A percentile compares a stretch with the other conserved stretches of the same genome.
Conservation (phyloP, 1,140 invertebrate genomes). For the Zaprionus ghesquierei region DNA sequence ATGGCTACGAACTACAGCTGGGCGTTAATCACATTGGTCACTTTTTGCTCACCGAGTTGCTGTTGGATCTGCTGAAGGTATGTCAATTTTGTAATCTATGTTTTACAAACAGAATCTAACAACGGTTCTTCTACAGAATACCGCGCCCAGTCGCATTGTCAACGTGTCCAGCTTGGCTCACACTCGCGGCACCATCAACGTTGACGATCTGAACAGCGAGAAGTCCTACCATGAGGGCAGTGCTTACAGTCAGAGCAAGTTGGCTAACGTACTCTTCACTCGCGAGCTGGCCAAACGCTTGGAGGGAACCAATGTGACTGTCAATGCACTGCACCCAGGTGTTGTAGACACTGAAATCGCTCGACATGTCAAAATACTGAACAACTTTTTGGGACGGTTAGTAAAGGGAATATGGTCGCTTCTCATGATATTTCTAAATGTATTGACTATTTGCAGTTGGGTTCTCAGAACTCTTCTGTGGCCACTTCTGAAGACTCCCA, state of each 20-base stretch:
- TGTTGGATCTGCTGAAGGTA: constrained; percentile 90
- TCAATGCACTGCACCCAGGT: constrained; percentile 94
- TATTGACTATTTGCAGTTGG: constrained; percentile 63
- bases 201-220: constrained; percentile 89
- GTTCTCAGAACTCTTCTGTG: constrained; percentile 89
- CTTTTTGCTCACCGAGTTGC: constrained; percentile 93
- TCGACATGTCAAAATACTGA: constrained; percentile 89
- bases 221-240: constrained; percentile 86
- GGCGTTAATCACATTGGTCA: constrained; percentile 94
- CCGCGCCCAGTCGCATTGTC: constrained; percentile 90
- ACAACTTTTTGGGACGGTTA: constrained; percentile 83
- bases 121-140: constrained; percentile 84
- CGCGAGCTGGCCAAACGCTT: constrained; percentile 89
- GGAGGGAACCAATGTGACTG: constrained; percentile 89
- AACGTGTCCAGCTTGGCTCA: constrained; percentile 91
- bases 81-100: background rate
- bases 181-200: constrained; percentile 88
- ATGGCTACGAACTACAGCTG: constrained; percentile 94
- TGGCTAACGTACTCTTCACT: constrained; percentile 94
- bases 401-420: background rate
- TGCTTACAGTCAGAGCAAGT: constrained; percentile 94
- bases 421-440: background rate
- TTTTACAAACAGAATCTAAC: background rate
- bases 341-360: constrained; percentile 91
- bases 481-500: constrained; percentile 89